A percentile compares a stretch with the other conserved stretches of the same genome.
These are phyloP conservation scores for Trichogramma pretiosum DNA, from an alignment of 1,140 invertebrate genomes.

Conservation along the genomic window DNA sequence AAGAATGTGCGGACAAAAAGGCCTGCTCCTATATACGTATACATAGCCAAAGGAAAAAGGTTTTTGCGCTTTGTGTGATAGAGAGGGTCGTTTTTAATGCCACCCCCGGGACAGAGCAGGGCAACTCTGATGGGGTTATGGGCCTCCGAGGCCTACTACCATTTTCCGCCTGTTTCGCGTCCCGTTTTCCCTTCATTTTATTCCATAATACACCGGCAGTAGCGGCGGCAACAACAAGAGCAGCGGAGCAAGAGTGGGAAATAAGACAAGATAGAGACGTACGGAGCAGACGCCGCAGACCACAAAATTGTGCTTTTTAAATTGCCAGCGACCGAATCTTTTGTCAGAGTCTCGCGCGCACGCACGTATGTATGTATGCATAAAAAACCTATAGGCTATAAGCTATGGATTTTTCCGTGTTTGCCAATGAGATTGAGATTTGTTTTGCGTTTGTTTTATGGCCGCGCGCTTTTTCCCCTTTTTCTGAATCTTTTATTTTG, in stretches of 20 bases:
- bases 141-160: slow-evolving; percentile 46
- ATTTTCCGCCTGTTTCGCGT: slow-evolving; percentile 36
- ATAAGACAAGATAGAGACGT: slow-evolving; percentile 31
- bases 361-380: no score
- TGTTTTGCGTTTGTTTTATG: slow-evolving; percentile 24
- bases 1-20: background rate
- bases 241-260: no score
- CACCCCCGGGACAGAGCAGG: slow-evolving; percentile 39
- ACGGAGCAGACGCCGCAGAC: slow-evolving; percentile 29
- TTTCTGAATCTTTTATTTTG: no score
- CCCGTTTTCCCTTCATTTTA: slow-evolving; percentile 42
- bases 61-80: no score
- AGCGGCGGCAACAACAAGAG: slow-evolving; percentile 23
- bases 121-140: slow-evolving; percentile 45
- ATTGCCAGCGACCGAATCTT: slow-evolving; percentile 35
- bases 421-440: slow-evolving; percentile 40
- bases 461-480: no score
- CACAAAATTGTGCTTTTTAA: slow-evolving; percentile 40
- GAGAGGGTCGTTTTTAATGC: slow-evolving; percentile 32
- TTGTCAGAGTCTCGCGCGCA: no score
- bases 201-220: slow-evolving; percentile 37
- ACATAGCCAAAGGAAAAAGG: slow-evolving; percentile 7
- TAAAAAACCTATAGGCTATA: no score
- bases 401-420: no score
- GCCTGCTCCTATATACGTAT: no score